phyloP scores from a whole-genome alignment of 37 sponge, comb jelly and placozoan species.

The Crambe crambe region DNA sequence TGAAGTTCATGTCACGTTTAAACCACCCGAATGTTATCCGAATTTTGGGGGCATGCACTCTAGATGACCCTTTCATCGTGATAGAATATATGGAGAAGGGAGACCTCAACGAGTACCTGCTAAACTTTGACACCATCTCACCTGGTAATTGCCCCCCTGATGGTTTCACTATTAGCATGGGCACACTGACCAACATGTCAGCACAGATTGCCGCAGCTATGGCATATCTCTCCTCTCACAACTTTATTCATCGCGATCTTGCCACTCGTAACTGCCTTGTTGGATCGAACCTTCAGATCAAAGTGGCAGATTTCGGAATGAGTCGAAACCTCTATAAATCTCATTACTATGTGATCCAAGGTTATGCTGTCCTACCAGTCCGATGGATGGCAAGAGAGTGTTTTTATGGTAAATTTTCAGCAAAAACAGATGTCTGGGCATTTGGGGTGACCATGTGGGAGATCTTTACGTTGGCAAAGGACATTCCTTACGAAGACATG shows the following conservation, averaged over 20 bases:
- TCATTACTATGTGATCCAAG: constrained; percentile 62
- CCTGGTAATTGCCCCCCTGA: background rate
- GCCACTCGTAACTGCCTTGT: constrained; percentile 82
- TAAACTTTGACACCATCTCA: constrained; percentile 17
- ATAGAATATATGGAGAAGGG: constrained; percentile 79
- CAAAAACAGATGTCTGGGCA: constrained; percentile 77
- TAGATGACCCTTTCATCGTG: constrained; percentile 50
- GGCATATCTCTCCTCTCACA: constrained; percentile 66
- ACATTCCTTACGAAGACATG: constrained; percentile 50
- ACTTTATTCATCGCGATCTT: constrained; percentile 70
- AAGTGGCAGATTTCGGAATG: constrained; percentile 79
- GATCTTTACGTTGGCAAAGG: constrained; percentile 52
- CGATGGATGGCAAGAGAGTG: constrained; percentile 85
- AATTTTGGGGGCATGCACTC: constrained; percentile 53
- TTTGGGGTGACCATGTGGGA: constrained; percentile 84
- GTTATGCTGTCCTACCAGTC: constrained; percentile 50
- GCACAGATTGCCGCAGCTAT: constrained; percentile 79
- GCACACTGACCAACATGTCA: constrained; percentile 39
- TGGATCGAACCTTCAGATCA: constrained; percentile 53
- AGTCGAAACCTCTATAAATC: constrained; percentile 65
- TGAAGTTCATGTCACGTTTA: constrained; percentile 63
- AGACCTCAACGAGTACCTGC: constrained; percentile 64
- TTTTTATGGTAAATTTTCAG: constrained; percentile 74
- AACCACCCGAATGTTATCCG: constrained; percentile 58
- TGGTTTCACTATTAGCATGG: background rate